phyloP scores from a whole-genome alignment of 2,888 invertebrate species.

The Drosophila acutilabella region DNA sequence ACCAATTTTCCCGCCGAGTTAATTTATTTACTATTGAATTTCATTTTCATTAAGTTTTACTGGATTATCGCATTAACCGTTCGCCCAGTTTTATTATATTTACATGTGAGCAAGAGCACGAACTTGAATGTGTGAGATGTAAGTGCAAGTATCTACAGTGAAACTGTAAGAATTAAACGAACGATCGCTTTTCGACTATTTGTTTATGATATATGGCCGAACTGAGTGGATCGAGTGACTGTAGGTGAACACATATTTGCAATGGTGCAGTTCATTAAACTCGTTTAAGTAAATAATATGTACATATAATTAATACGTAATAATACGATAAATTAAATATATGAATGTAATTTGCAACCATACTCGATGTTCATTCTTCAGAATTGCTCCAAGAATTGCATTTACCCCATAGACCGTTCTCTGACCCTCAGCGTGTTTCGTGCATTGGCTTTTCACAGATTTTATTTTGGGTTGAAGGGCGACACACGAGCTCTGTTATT shows the following conservation, averaged over 20 bases:
- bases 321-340: conserved; percentile 35
- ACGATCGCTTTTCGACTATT: conserved; percentile 63
- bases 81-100: conserved; percentile 51
- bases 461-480: conserved; percentile 66
- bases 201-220: conserved; percentile 37
- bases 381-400: conserved; percentile 51
- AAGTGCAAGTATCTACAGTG: conserved; percentile 23
- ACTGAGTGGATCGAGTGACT: neutral
- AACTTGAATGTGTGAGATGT: conserved; percentile 18
- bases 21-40: conserved; percentile 63
- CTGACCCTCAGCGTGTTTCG: conserved; percentile 13
- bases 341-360: conserved; percentile 39
- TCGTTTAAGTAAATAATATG: conserved; percentile 67
- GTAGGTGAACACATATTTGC: conserved; percentile 40
- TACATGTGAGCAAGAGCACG: conserved; percentile 32
- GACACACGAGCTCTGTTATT: conserved; percentile 40
- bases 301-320: conserved; percentile 62
- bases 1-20: conserved; percentile 21
- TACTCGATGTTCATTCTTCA: conserved; percentile 30
- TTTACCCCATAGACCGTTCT: neutral
- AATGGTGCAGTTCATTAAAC: conserved; percentile 75
- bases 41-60: conserved; percentile 48
- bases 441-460: conserved; percentile 55
- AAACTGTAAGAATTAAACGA: conserved; percentile 22
- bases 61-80: conserved; percentile 29